phyloP scores from a whole-genome alignment of 2,888 invertebrate species.

The Teleiodes luculella region DNA sequence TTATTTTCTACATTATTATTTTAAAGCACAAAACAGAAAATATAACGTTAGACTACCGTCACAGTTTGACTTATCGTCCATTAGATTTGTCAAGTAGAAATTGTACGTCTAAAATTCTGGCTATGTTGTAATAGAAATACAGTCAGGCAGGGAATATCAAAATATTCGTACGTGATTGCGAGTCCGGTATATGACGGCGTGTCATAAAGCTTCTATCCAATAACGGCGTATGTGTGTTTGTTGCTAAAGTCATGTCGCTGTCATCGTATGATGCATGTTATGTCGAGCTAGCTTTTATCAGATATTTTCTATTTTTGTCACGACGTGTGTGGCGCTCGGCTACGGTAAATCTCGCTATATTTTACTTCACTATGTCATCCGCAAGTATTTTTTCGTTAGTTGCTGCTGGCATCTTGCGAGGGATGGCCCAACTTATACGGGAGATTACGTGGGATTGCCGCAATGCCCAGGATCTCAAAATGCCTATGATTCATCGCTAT shows the following conservation, averaged over 20 bases:
- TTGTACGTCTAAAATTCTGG: neutral
- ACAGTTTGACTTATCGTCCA: too few relatives aligned
- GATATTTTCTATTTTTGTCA: conserved; percentile 66
- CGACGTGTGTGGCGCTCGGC: conserved; percentile 51
- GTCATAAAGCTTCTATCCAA: conserved; percentile 31
- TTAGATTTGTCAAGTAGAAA: too few relatives aligned
- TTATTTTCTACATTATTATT: too few relatives aligned
- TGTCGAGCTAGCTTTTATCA: conserved; percentile 48
- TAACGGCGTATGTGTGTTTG: conserved; percentile 35
- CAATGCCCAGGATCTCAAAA: neutral
- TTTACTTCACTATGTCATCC: conserved; percentile 51
- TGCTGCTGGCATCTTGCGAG: neutral
- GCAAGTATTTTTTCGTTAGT: conserved; percentile 49
- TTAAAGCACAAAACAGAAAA: too few relatives aligned
- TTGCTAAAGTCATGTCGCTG: conserved; percentile 50
- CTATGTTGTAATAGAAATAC: neutral
- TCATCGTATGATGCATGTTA: conserved; percentile 57
- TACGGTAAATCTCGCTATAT: conserved; percentile 50
- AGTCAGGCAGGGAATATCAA: neutral
- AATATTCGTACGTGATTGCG: neutral
- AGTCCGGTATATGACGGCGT: conserved; percentile 4
- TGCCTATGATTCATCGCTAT: neutral
- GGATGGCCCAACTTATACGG: neutral
- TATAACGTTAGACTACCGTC: too few relatives aligned
- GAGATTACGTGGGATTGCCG: conserved; percentile 10